phyloP scores from a whole-genome alignment of 2,113 vertebrate genomes.

The Prunella himalayana region DNA sequence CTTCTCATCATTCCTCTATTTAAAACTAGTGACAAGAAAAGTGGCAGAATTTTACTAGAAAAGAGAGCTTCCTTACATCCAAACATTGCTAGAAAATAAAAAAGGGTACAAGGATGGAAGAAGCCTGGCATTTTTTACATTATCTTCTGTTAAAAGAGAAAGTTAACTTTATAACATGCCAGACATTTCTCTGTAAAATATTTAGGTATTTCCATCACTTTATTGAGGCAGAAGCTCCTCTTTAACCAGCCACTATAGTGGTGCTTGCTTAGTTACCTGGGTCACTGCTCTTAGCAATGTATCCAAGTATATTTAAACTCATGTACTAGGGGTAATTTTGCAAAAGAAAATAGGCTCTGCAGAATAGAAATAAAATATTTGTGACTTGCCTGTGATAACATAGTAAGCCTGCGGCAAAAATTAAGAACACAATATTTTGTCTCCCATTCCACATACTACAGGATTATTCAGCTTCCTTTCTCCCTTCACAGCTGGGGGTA shows the following conservation, averaged over 20 bases:
- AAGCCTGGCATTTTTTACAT: background rate
- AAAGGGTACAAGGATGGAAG: background rate
- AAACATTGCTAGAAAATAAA: background rate
- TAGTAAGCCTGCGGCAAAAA: background rate
- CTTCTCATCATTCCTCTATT: background rate
- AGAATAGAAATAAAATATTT: background rate
- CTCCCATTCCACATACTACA: background rate
- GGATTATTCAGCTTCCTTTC: constrained; percentile 10
- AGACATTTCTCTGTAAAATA: background rate
- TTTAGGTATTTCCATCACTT: background rate
- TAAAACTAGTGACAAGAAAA: background rate
- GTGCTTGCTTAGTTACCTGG: background rate
- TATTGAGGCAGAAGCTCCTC: background rate
- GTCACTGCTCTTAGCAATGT: background rate
- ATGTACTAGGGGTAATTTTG: background rate
- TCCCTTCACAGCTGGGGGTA: background rate
- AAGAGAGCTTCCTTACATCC: background rate
- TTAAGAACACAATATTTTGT: background rate
- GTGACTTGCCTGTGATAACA: background rate
- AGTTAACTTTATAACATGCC: background rate
- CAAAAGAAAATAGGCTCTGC: background rate
- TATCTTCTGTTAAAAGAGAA: background rate
- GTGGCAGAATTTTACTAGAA: background rate
- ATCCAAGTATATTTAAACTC: background rate
- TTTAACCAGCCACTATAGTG: background rate